Evolutionary conservation across 2,888 invertebrate species (phyloP).

Genomic region (Protophormia terraenovae): DNA sequence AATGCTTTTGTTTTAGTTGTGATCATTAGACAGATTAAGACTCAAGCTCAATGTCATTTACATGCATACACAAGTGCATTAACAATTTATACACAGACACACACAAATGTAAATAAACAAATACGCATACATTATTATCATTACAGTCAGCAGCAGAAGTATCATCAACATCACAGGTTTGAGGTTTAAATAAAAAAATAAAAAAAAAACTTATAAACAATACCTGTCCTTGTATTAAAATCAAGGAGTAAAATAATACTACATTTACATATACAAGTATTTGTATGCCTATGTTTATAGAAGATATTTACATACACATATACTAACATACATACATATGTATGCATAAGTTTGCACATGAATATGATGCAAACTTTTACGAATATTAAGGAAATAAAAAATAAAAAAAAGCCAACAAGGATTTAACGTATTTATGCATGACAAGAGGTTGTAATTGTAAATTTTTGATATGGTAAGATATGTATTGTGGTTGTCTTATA

Average conservation of each 20-base stretch:
- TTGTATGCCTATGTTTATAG: not conserved
- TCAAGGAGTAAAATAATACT: not conserved
- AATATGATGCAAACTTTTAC: not conserved
- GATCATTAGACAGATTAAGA: constrained; percentile 55
- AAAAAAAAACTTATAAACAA: constrained; percentile 18
- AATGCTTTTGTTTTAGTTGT: constrained; percentile 1
- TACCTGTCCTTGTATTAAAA: constrained; percentile 39
- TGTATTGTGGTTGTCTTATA: not conserved
- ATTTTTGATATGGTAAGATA: no score
- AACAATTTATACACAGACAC: not conserved
- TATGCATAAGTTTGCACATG: not conserved
- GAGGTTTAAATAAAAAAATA: constrained; percentile 4
- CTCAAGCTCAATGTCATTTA: constrained; percentile 50
- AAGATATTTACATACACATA: not conserved
- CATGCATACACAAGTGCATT: not conserved
- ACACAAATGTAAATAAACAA: not conserved
- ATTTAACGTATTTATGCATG: constrained; percentile 45
- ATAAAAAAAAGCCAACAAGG: constrained; percentile 18
- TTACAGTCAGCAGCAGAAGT: no score
- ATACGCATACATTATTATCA: not conserved
- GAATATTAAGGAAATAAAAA: not conserved
- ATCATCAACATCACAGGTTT: not conserved
- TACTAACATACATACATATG: not conserved
- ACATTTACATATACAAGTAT: constrained; percentile 17
- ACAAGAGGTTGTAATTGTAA: constrained; percentile 43